Evolutionary conservation across 2,113 vertebrate genomes (phyloP), one percentile per base, ranked within the genome.

Genomic region (Colaptes auratus): DNA sequence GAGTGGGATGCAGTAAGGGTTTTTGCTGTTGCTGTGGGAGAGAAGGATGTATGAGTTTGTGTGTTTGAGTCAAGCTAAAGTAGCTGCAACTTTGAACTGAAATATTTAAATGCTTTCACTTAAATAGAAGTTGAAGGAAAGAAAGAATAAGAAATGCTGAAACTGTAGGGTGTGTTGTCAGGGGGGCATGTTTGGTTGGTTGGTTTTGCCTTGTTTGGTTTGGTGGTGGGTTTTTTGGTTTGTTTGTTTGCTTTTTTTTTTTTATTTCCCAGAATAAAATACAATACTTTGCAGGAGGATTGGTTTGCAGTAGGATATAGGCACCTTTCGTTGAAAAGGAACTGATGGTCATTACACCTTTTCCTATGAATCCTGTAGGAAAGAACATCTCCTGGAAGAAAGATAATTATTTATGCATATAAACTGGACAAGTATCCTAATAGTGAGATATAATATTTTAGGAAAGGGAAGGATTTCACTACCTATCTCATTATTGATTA

Each of bases 1-100:
- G 4, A 4, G 1, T 2, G n/a, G 39, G 20, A 64, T 44, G 9
- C 28, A 39, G 7, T 56, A 50, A 63, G 13, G 8, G 4, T 0
- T 50, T 88, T 42, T 71, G 7, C 8, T 63, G 13, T 50, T 74
- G 12, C 15, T 74, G 5, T 1, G 0, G 46, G 4, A 75, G 11
- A 30, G 15, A n/a, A 72, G 7, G 33, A 16, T 21, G 21, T n/a
- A 25, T 7, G 9, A 3, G 35, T 82, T 73, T 36, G 2, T 13
- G 61, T 8, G 15, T 56, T 36, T 63, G 10, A 66, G 9, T 56
- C 23, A 65, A 76, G 36, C 3, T 53, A 70, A 85, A 24, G 6
- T 66, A 64, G 42, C 27, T 10, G 48, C 16, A 81, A 58, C 17
- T 81, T 73, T 78, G 11, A 67, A 17, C 3, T 44, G 23, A 78